These are phyloP conservation scores for Corynorhinus townsendii DNA, from an alignment of 2,113 vertebrate species.

Conservation along the genomic window DNA sequence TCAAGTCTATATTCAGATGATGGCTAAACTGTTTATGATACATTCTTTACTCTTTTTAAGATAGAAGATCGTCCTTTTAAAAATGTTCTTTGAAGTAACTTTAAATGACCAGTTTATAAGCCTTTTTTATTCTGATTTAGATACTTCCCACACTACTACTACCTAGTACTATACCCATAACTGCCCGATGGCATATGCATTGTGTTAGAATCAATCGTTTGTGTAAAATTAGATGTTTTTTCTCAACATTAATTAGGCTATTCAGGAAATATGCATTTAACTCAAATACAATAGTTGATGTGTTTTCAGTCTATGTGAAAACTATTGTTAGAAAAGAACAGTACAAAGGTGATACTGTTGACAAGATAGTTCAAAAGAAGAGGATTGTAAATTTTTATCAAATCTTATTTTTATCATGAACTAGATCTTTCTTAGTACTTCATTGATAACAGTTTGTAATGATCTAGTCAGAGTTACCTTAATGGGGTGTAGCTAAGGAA, in stretches of 20 bases:
- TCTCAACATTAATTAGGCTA: slow-evolving; percentile 31
- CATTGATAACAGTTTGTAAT: background rate
- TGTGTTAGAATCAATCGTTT: slow-evolving; percentile 11
- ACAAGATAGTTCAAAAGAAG: background rate
- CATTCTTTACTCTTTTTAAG: slow-evolving; percentile 72
- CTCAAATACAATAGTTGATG: slow-evolving; percentile 12
- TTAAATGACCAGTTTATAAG: slow-evolving; percentile 68
- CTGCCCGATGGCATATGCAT: background rate
- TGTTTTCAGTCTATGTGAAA: slow-evolving; percentile 4
- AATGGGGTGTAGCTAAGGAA: background rate
- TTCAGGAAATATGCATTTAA: slow-evolving; percentile 20
- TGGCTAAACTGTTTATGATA: slow-evolving; percentile 80
- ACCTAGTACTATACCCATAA: background rate
- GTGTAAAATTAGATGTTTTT: background rate
- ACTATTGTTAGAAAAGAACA: background rate
- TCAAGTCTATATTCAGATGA: slow-evolving; percentile 71
- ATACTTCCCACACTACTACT: background rate
- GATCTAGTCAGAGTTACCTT: background rate
- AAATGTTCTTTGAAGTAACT: slow-evolving; percentile 74
- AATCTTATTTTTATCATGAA: slow-evolving; percentile 10
- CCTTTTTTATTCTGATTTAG: slow-evolving; percentile 33
- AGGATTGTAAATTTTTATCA: slow-evolving; percentile 6
- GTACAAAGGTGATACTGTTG: background rate
- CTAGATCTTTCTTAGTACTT: slow-evolving; percentile 2
- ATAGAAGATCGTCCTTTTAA: slow-evolving; percentile 78